These are phyloP conservation scores for Altica lythri DNA, from an alignment of 2,888 invertebrate species.

Conservation along the genomic window DNA sequence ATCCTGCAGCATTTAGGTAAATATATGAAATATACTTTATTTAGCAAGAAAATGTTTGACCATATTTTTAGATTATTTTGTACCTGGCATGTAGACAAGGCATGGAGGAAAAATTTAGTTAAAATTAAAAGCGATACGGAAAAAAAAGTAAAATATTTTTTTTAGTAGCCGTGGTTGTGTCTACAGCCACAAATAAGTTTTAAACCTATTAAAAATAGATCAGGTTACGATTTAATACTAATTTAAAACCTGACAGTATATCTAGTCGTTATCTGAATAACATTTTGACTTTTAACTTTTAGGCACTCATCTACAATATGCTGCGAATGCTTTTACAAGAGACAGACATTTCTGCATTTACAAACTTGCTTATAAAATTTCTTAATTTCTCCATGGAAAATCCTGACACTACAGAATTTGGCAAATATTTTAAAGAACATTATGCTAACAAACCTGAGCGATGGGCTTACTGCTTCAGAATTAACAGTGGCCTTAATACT, in stretches of 20 bases:
- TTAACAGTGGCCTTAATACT: background rate
- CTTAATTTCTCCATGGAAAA: background rate
- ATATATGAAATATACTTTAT: background rate
- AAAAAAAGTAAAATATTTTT: background rate
- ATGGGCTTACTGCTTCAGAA: conserved; percentile 13
- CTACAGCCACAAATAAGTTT: no score
- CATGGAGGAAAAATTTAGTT: background rate
- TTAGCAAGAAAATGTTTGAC: background rate
- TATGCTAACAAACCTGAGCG: conserved; percentile 1
- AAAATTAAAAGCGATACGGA: background rate
- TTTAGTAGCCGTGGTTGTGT: background rate
- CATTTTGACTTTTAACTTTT: background rate
- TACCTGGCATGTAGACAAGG: background rate
- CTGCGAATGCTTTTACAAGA: background rate
- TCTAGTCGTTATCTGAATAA: no score
- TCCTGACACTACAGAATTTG: conserved; percentile 9
- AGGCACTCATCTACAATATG: no score
- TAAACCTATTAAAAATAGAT: no score
- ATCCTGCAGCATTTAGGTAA: background rate
- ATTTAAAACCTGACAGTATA: background rate
- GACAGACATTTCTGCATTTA: background rate
- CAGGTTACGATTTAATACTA: no score
- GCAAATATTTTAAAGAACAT: conserved; percentile 11
- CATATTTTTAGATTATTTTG: background rate
- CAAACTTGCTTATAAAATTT: background rate